Conservation (phyloP, 2,113 vertebrate species). For the Heterochromis multidens region DNA sequence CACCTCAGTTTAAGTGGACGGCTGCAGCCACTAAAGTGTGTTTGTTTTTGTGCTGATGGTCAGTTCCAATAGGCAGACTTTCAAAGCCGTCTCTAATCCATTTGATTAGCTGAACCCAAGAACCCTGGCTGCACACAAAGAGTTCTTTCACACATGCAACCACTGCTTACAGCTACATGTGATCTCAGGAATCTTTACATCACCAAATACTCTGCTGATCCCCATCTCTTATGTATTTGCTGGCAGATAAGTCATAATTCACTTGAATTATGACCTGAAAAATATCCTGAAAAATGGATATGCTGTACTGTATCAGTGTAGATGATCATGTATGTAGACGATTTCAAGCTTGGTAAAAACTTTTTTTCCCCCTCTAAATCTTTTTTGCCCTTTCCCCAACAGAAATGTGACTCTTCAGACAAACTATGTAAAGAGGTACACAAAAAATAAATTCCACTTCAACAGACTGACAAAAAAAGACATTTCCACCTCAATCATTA, state of each 20-base stretch:
- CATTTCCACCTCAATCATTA: background rate
- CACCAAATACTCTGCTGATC: slow-evolving; percentile 59
- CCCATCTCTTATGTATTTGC: slow-evolving; percentile 10
- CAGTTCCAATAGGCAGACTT: slow-evolving; percentile 63
- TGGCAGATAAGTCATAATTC: slow-evolving; percentile 4
- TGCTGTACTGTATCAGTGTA: background rate
- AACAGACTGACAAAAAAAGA: background rate
- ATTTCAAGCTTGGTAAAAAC: background rate
- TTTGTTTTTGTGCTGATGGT: slow-evolving; percentile 69
- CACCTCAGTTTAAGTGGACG: slow-evolving; percentile 37
- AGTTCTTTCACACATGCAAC: slow-evolving; percentile 71
- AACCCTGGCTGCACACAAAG: slow-evolving; percentile 72
- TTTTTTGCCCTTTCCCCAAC: background rate
- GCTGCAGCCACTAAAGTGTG: slow-evolving; percentile 41
- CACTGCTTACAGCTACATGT: slow-evolving; percentile 69
- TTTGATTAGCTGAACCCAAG: slow-evolving; percentile 76
- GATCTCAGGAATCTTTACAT: slow-evolving; percentile 72
- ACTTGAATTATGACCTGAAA: no score
- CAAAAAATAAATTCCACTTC: background rate
- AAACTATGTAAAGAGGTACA: background rate
- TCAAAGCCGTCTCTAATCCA: slow-evolving; percentile 75
- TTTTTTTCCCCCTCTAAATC: background rate
- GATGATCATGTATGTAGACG: background rate
- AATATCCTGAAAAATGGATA: background rate
- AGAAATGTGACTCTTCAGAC: background rate